Conservation (phyloP, 1,140 invertebrate species). For the Schmidtea mediterranea region DNA sequence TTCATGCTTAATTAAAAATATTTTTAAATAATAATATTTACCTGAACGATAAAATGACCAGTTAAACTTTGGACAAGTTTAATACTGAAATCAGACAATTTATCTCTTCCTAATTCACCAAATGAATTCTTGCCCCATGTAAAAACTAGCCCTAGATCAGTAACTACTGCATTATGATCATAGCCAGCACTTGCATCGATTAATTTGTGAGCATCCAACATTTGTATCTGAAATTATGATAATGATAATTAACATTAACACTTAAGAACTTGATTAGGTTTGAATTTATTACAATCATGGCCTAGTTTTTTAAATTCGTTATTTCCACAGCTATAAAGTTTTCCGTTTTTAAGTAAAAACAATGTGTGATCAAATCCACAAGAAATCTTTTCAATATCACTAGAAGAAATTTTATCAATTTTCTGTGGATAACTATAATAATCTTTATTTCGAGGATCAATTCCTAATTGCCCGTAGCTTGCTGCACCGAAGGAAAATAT, state of each 20-base stretch:
- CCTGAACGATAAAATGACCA: too few species aligned
- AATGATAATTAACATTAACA: too few species aligned
- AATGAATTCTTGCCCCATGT: not conserved
- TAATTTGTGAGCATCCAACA: not conserved
- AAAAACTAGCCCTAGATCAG: not conserved
- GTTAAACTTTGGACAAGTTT: too few species aligned
- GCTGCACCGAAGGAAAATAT: too few species aligned
- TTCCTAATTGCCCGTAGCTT: too few species aligned
- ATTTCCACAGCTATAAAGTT: slow-evolving; percentile 55
- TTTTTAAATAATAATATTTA: too few species aligned
- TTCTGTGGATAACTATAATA: too few species aligned
- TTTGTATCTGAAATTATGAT: not conserved
- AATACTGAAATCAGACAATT: not conserved
- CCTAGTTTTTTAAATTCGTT: slow-evolving; percentile 62
- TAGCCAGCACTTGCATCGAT: not conserved
- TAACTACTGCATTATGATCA: not conserved
- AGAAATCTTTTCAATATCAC: slow-evolving; percentile 34
- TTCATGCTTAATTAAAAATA: too few species aligned
- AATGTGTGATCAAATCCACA: slow-evolving; percentile 51
- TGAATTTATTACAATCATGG: slow-evolving; percentile 27
- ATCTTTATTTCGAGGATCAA: too few species aligned
- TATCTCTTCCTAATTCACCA: not conserved
- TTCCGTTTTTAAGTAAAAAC: slow-evolving; percentile 40
- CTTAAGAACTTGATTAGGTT: slow-evolving; percentile 1
- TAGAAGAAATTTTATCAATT: too few species aligned